These are phyloP conservation scores for Drosophila atripex DNA, from an alignment of 2,888 invertebrate genomes.

Conservation along the genomic window DNA sequence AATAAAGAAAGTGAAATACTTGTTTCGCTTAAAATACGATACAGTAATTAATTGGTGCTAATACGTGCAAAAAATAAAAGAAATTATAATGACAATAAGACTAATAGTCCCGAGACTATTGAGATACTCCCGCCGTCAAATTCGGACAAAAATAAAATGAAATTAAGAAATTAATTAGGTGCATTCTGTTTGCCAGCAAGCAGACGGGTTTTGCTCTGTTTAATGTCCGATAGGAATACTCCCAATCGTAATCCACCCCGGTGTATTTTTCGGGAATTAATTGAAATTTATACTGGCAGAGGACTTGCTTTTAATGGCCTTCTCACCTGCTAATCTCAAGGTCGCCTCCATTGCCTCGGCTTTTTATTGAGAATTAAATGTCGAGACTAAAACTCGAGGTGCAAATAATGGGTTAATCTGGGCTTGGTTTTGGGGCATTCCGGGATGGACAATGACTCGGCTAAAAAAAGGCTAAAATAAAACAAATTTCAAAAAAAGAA, in stretches of 20 bases:
- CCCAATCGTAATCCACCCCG: constrained; percentile 33
- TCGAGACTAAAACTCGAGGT: constrained; percentile 15
- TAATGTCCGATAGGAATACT: constrained; percentile 39
- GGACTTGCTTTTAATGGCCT: constrained; percentile 46
- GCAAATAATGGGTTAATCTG: constrained; percentile 30
- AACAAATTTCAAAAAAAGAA: background rate
- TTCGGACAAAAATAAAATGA: constrained; percentile 12
- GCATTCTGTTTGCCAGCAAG: constrained; percentile 53
- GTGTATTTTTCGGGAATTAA: constrained; percentile 37
- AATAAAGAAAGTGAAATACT: constrained; percentile 48
- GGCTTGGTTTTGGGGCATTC: constrained; percentile 17
- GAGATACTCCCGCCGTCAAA: constrained; percentile 12
- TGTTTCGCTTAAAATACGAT: constrained; percentile 56
- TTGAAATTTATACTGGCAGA: constrained; percentile 33
- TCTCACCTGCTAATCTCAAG: constrained; percentile 70
- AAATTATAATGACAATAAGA: constrained; percentile 27
- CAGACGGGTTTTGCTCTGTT: constrained; percentile 38
- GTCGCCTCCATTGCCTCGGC: constrained; percentile 41
- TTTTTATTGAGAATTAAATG: constrained; percentile 44
- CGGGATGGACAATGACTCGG: constrained; percentile 36
- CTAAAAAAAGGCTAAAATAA: constrained; percentile 1
- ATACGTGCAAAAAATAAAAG: constrained; percentile 50
- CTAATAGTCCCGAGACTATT: constrained; percentile 23
- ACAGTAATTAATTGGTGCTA: constrained; percentile 53
- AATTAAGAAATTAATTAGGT: constrained; percentile 49